phyloP scores from a whole-genome alignment of 2,888 invertebrate genomes.

The Ornithoptera priamus region DNA sequence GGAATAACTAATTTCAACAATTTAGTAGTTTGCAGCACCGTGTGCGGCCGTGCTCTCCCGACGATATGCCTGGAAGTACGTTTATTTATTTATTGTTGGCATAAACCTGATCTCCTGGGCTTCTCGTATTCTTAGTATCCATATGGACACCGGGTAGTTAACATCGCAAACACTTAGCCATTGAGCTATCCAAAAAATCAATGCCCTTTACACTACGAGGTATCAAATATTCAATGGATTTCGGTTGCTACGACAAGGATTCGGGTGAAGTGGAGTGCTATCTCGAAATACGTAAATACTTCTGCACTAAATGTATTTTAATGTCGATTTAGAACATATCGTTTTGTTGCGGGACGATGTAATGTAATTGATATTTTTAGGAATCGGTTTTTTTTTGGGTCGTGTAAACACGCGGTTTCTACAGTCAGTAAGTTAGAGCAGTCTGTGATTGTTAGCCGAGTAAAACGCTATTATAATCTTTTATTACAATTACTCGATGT shows the following conservation, averaged over 20 bases:
- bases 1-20: slow-evolving; percentile 61
- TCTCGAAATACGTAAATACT: slow-evolving; percentile 84
- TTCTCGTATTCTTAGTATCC: slow-evolving; percentile 67
- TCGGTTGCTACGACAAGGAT: slow-evolving; percentile 83
- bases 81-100: slow-evolving; percentile 71
- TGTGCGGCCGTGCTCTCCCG: slow-evolving; percentile 61
- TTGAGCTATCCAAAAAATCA: slow-evolving; percentile 45
- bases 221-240: slow-evolving; percentile 75
- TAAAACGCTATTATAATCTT: slow-evolving; percentile 57
- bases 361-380: slow-evolving; percentile 79
- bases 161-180: slow-evolving; percentile 56
- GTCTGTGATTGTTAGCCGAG: slow-evolving; percentile 64
- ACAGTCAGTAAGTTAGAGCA: slow-evolving; percentile 70
- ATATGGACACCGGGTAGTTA: slow-evolving; percentile 68
- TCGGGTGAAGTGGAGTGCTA: slow-evolving; percentile 85
- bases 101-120: slow-evolving; percentile 58
- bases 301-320: slow-evolving; percentile 62
- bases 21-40: slow-evolving; percentile 60
- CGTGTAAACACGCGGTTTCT: slow-evolving; percentile 73
- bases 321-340: slow-evolving; percentile 55
- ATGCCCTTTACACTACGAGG: slow-evolving; percentile 55
- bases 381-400: slow-evolving; percentile 72
- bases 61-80: slow-evolving; percentile 73
- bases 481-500: slow-evolving; percentile 42
- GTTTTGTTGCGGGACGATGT: slow-evolving; percentile 69